Evolutionary conservation across 2,797 vertebrate genomes (phyloP), one percentile per base, ranked within the genome.

Genomic region (Sciaenops ocellatus): DNA sequence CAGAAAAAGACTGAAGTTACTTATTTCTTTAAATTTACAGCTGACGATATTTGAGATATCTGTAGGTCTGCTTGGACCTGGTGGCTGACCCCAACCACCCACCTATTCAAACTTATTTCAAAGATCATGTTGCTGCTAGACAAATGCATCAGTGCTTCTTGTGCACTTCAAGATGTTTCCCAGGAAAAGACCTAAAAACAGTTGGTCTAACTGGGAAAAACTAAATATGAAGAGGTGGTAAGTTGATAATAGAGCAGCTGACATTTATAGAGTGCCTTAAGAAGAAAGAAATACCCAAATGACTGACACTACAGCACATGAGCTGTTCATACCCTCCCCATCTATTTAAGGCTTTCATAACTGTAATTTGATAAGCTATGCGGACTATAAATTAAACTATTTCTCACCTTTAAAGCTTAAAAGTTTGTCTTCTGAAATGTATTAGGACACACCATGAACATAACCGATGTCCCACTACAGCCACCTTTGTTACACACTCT

Each of bases 31-130:
- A 67, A 5, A 56, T 41, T 56, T 78, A 46, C 54, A 56, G 46
- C 56, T 9, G 8, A 38, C 69, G 38, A 48, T 50, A 67, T 56
- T 46, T 22, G 16, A 68, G 42, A 46, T 44, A 42, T 62, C 51
- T 60, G n/a, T 4, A 38, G 55, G 69, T 60, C 28, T 47, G 47
- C 67, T 70, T 60, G 56, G 51, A 67, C 61, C 7, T 13, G 16
- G 24, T 20, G 47, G 52, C 65, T 70, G 46, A 69, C 67, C 50
- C 46, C 24, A 51, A 56, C 47, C 76, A 69, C 72, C 78, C 73
- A 83, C 78, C 42, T 77, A 62, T 62, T 78, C 42, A 38, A 34
- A 26, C 57, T 69, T 56, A 41, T 59, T 74, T 65, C 63, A 78
- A 69, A 73, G 42, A 69, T 22, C 42, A 74, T 24, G 22, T 78